These are phyloP conservation scores for Chironomus tepperi DNA, from an alignment of 1,140 invertebrate genomes.

Conservation along the genomic window DNA sequence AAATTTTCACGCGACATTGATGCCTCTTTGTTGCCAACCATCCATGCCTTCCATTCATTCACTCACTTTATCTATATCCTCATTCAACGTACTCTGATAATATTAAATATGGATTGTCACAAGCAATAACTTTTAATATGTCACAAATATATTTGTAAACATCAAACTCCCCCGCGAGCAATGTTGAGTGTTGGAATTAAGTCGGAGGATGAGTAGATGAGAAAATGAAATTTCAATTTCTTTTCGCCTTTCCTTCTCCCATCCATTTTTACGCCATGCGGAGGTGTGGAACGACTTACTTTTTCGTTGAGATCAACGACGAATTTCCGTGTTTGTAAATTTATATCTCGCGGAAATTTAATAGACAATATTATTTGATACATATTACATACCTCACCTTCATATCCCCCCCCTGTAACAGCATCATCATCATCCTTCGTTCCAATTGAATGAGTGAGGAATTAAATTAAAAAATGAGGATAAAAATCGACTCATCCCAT, in stretches of 20 bases:
- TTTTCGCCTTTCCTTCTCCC: background rate
- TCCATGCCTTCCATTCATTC: background rate
- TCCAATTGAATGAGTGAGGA: background rate
- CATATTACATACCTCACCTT: background rate
- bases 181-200: background rate
- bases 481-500: background rate
- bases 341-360: slow-evolving; percentile 21
- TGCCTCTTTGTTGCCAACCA: slow-evolving; percentile 17
- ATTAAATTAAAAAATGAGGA: slow-evolving; percentile 24
- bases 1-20: slow-evolving; percentile 13
- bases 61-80: background rate
- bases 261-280: background rate
- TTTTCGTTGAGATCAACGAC: background rate
- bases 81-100: background rate
- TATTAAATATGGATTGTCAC: slow-evolving; percentile 23
- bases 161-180: slow-evolving; percentile 3
- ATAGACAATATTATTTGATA: slow-evolving; percentile 19
- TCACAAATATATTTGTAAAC: slow-evolving; percentile 24
- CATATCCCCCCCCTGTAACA: background rate
- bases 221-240: slow-evolving; percentile 5
- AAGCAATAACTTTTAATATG: slow-evolving; percentile 24
- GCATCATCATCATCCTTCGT: background rate
- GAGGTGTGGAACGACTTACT: background rate
- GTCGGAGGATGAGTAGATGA: background rate
- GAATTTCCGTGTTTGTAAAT: slow-evolving; percentile 16